Conservation (phyloP, 2,888 invertebrate species). For the Steinernema scapterisci region DNA sequence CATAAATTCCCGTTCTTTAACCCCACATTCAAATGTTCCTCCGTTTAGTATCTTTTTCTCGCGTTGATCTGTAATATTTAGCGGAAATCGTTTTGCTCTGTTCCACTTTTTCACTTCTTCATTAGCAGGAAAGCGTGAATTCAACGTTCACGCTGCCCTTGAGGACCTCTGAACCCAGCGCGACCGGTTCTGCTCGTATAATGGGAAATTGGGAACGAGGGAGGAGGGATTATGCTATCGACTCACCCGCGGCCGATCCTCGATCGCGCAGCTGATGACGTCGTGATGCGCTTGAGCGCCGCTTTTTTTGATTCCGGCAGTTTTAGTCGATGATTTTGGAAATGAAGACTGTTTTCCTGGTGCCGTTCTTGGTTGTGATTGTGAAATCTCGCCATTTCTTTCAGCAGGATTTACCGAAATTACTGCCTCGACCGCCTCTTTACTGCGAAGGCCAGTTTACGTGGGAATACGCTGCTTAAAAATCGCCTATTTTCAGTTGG, state of each 20-base stretch:
- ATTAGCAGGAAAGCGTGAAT: neutral
- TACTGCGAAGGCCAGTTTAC: slow-evolving; percentile 5
- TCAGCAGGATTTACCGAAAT: neutral
- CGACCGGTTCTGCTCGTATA: neutral
- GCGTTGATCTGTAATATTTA: no score
- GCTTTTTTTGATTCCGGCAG: no score
- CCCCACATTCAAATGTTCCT: neutral
- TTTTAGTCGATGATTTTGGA: no score
- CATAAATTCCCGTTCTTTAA: neutral
- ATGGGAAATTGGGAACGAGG: neutral
- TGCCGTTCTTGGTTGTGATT: no score
- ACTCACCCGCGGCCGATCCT: neutral
- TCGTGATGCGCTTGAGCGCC: neutral
- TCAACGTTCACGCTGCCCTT: neutral
- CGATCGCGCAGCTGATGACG: neutral
- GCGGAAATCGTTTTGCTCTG: no score
- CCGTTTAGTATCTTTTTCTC: neutral
- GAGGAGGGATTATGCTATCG: neutral
- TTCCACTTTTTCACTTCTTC: no score
- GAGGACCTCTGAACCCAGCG: neutral
- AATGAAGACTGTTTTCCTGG: no score
- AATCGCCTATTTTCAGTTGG: neutral
- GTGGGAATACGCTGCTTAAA: no score
- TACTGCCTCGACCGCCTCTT: neutral
- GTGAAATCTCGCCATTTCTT: no score